These are phyloP conservation scores for Zaprionus bogoriensis DNA, from an alignment of 2,888 invertebrate species.

Conservation along the genomic window DNA sequence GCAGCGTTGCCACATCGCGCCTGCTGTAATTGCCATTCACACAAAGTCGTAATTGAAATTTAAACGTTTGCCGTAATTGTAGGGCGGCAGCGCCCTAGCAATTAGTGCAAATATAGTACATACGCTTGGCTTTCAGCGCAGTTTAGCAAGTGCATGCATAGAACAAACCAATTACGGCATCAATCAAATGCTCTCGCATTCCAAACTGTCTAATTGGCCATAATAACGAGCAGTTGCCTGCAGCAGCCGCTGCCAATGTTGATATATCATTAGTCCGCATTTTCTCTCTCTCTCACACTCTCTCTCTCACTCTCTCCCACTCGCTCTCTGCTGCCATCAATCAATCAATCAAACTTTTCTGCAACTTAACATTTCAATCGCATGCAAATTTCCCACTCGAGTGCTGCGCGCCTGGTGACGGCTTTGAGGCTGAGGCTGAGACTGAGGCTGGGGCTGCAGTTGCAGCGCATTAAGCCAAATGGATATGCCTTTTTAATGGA, in stretches of 20 bases:
- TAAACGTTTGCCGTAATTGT: background rate
- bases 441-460: constrained; percentile 4
- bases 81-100: background rate
- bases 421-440: constrained; percentile 8
- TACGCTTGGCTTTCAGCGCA: background rate
- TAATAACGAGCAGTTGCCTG: constrained; percentile 30
- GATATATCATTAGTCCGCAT: constrained; percentile 38
- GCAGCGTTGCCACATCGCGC: constrained; percentile 13
- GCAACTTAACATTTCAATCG: constrained; percentile 59
- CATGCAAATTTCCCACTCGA: constrained; percentile 33
- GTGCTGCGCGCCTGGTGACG: constrained; percentile 15
- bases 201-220: constrained; percentile 47
- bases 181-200: constrained; percentile 48
- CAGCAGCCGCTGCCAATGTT: constrained; percentile 7
- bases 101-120: background rate
- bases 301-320: background rate
- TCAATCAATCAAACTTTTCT: constrained; percentile 51
- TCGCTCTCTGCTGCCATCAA: constrained; percentile 16
- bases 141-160: constrained; percentile 16
- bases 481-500: constrained; percentile 13
- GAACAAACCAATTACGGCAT: constrained; percentile 39
- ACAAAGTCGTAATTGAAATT: background rate
- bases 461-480: constrained; percentile 18
- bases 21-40: constrained; percentile 11
- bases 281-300: background rate